Conservation (phyloP, 1,140 invertebrate genomes). For the Meteorus sp. region DNA sequence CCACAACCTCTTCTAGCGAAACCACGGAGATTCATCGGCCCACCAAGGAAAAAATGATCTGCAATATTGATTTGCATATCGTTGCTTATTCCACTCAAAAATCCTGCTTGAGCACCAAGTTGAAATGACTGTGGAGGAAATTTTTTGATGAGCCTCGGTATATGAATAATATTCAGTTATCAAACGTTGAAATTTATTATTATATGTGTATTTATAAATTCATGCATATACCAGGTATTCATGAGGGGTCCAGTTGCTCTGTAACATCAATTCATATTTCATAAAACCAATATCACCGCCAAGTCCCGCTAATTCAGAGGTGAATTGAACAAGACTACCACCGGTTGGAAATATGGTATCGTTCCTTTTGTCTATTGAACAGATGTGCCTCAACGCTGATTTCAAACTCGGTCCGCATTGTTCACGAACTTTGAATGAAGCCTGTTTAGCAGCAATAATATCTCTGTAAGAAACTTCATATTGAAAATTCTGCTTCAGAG, state of each 20-base stretch:
- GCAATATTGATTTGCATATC: conserved; percentile 67
- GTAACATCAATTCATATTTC: conserved; percentile 78
- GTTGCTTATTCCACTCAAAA: conserved; percentile 68
- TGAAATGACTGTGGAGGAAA: conserved; percentile 70
- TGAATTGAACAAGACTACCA: conserved; percentile 71
- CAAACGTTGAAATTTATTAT: too few species aligned
- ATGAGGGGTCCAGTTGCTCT: conserved; percentile 72
- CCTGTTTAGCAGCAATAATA: conserved; percentile 65
- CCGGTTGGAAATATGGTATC: conserved; percentile 73
- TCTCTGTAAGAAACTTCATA: conserved; percentile 83
- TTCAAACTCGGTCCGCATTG: conserved; percentile 84
- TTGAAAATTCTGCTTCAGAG: conserved; percentile 73
- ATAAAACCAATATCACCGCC: conserved; percentile 86
- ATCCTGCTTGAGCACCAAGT: conserved; percentile 69
- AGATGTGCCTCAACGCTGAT: conserved; percentile 78
- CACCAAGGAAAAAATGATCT: conserved; percentile 86
- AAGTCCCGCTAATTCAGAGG: conserved; percentile 80
- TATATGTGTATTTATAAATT: background rate
- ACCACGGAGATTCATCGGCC: conserved; percentile 80
- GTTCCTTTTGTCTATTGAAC: conserved; percentile 78
- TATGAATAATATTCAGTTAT: too few species aligned
- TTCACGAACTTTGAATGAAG: conserved; percentile 79
- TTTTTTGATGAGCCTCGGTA: too few species aligned
- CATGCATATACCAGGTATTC: conserved; percentile 67
- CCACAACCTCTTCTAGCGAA: conserved; percentile 83